phyloP scores from a whole-genome alignment of 2,113 vertebrate genomes.

The Chloropsis cyanopogon region DNA sequence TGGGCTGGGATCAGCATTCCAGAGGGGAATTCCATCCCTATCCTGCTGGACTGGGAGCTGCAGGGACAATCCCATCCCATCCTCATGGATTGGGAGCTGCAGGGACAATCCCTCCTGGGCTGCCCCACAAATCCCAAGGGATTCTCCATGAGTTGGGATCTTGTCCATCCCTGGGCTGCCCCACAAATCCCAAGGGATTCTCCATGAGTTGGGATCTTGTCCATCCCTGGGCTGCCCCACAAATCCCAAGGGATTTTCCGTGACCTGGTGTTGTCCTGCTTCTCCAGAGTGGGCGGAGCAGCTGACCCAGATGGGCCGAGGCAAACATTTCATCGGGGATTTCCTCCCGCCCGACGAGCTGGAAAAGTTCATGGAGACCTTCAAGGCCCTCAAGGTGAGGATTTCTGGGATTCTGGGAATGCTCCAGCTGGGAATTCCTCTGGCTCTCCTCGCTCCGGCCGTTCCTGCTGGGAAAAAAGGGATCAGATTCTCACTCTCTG shows the following conservation, averaged over 20 bases:
- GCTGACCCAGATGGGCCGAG: constrained; percentile 96
- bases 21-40: neutral
- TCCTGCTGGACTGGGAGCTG: neutral
- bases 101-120: neutral
- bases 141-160: neutral
- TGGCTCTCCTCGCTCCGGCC: neutral
- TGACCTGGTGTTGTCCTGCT: neutral
- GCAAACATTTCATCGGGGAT: constrained; percentile 97
- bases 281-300: constrained; percentile 94
- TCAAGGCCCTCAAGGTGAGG: constrained; percentile 91
- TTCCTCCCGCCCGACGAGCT: constrained; percentile 94
- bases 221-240: neutral
- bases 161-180: neutral
- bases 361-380: constrained; percentile 99
- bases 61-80: neutral
- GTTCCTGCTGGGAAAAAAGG: neutral
- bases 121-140: neutral
- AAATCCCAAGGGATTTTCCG: neutral
- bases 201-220: neutral
- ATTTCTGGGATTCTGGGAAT: neutral
- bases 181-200: neutral
- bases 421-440: neutral
- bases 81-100: neutral
- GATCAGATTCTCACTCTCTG: fast-evolving
- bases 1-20: no score